Evolutionary conservation across 1,140 invertebrate genomes (phyloP).

Genomic region (Amyelois transitella): DNA sequence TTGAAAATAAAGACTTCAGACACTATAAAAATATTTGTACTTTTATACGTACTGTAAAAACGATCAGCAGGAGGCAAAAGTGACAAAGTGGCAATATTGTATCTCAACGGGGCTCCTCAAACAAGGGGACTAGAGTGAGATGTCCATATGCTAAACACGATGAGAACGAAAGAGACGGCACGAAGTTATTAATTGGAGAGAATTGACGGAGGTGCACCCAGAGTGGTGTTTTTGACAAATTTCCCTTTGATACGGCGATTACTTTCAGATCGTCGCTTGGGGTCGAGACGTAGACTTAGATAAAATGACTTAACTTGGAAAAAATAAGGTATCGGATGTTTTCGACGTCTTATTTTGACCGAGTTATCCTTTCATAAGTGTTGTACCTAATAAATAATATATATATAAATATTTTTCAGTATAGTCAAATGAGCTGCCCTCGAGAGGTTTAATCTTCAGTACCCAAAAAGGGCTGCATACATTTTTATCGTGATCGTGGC

Average conservation of each 20-base stretch:
- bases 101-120: constrained; percentile 69
- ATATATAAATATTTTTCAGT: no score
- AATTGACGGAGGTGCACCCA: constrained; percentile 68
- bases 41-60: constrained; percentile 28
- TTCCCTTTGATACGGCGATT: constrained; percentile 71
- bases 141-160: constrained; percentile 16
- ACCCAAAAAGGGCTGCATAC: no score
- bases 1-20: background rate
- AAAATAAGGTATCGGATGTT: constrained; percentile 9
- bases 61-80: constrained; percentile 52
- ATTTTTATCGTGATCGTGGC: no score
- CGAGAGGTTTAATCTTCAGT: no score
- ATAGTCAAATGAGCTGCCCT: no score
- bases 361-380: no score
- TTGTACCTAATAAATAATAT: no score
- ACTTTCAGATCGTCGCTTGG: constrained; percentile 66
- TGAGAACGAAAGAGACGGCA: constrained; percentile 29
- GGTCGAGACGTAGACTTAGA: constrained; percentile 41
- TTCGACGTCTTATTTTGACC: no score
- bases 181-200: constrained; percentile 69
- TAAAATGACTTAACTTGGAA: constrained; percentile 30
- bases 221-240: constrained; percentile 72
- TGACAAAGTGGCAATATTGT: constrained; percentile 73
- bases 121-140: constrained; percentile 59
- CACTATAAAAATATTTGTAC: background rate